These are phyloP conservation scores for Euglossa dilemma DNA, from an alignment of 1,140 invertebrate species.

Conservation along the genomic window DNA sequence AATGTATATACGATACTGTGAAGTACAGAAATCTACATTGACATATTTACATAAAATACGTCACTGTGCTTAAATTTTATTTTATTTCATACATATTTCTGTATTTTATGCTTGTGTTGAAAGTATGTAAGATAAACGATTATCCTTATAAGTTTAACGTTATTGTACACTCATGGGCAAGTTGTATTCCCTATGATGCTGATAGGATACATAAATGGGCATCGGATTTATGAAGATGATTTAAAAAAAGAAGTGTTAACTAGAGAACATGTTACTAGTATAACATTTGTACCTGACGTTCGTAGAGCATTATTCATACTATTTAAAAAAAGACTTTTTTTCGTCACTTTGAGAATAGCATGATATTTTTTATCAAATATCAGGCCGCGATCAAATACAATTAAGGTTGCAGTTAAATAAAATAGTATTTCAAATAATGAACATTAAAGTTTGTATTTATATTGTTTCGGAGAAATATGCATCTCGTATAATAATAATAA, in stretches of 20 bases:
- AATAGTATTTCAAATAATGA: slow-evolving; percentile 28
- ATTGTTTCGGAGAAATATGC: not conserved
- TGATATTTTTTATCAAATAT: slow-evolving; percentile 42
- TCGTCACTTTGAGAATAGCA: slow-evolving; percentile 11
- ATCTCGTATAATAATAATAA: not conserved
- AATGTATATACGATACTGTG: slow-evolving; percentile 22
- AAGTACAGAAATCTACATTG: slow-evolving; percentile 15
- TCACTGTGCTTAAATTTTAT: slow-evolving; percentile 70
- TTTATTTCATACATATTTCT: slow-evolving; percentile 53
- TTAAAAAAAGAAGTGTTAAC: slow-evolving; percentile 55
- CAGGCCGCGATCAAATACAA: slow-evolving; percentile 8
- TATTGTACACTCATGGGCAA: slow-evolving; percentile 62
- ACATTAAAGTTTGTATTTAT: not conserved
- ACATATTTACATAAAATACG: slow-evolving; percentile 55
- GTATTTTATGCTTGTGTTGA: slow-evolving; percentile 69
- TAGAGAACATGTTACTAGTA: slow-evolving; percentile 64
- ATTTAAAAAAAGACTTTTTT: slow-evolving; percentile 47
- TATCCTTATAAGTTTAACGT: slow-evolving; percentile 70
- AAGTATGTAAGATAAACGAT: slow-evolving; percentile 80
- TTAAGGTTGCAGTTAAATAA: slow-evolving; percentile 26
- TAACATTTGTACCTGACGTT: slow-evolving; percentile 78
- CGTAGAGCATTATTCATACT: slow-evolving; percentile 62
- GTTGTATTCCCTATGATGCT: slow-evolving; percentile 75
- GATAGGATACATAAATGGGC: slow-evolving; percentile 66
- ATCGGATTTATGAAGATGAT: slow-evolving; percentile 56